These are phyloP conservation scores for Papilio elwesi DNA, from an alignment of 2,888 invertebrate species.

Conservation along the genomic window DNA sequence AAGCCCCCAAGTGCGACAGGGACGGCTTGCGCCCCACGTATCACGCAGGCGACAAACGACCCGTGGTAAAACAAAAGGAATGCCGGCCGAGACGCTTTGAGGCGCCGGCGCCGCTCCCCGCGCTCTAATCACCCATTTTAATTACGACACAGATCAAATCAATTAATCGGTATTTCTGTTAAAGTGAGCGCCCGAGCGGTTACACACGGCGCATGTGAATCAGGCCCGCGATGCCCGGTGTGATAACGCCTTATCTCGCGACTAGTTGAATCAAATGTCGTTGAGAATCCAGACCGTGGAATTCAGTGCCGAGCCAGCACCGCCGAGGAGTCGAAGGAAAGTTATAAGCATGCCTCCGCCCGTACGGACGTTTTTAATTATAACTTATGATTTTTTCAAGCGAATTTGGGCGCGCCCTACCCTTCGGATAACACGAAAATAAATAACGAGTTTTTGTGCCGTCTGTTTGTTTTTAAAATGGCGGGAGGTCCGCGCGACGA, in stretches of 20 bases:
- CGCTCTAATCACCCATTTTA: conserved; percentile 84
- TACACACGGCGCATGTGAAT: conserved; percentile 61
- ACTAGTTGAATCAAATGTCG: conserved; percentile 55
- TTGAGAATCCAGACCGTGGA: conserved; percentile 53
- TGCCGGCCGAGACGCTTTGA: conserved; percentile 83
- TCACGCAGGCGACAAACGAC: conserved; percentile 82
- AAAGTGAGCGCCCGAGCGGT: conserved; percentile 78
- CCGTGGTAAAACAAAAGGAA: conserved; percentile 85
- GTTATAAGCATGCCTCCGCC: conserved; percentile 45
- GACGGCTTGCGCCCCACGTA: conserved; percentile 60
- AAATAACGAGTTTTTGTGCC: conserved; percentile 83
- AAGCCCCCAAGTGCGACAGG: conserved; percentile 50
- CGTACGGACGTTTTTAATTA: conserved; percentile 78
- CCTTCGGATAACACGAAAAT: conserved; percentile 78
- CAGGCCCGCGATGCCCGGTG: conserved; percentile 61
- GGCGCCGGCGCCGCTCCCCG: conserved; percentile 82
- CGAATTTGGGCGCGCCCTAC: conserved; percentile 81
- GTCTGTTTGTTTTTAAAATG: conserved; percentile 84
- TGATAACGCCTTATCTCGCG: conserved; percentile 62
- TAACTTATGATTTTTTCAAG: conserved; percentile 81
- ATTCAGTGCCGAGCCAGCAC: conserved; percentile 46
- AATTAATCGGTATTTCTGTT: conserved; percentile 84
- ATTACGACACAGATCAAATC: conserved; percentile 84
- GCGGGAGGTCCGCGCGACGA: conserved; percentile 84
- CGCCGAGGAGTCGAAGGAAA: conserved; percentile 41